Evolutionary conservation across 2,113 vertebrate genomes (phyloP).

Genomic region (Cyrtonyx montezumae): DNA sequence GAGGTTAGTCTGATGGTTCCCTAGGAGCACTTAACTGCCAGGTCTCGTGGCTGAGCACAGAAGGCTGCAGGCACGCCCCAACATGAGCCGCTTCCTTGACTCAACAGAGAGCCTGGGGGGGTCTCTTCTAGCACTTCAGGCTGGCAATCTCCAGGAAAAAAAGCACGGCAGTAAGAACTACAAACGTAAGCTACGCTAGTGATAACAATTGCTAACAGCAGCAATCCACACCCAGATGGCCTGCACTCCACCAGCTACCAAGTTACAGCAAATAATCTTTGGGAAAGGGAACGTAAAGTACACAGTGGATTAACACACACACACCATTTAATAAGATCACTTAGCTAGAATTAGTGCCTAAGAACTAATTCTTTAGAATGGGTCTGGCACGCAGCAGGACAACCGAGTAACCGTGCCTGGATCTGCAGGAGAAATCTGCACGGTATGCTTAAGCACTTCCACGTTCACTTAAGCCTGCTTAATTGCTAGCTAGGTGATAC

Average conservation of each 20-base stretch:
- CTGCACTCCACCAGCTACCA: background rate
- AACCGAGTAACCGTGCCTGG: background rate
- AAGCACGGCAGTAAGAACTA: background rate
- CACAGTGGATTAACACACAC: fast-evolving
- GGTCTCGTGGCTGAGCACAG: no score
- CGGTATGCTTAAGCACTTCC: background rate
- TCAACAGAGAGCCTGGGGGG: no score
- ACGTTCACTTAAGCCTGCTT: background rate
- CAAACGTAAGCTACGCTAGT: background rate
- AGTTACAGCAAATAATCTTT: background rate
- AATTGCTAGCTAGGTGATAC: background rate
- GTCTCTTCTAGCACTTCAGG: no score
- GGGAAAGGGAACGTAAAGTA: background rate
- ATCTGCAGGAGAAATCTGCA: background rate
- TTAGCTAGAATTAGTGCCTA: background rate
- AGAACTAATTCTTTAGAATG: background rate
- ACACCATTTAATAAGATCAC: background rate
- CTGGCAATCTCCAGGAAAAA: background rate
- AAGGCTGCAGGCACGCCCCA: no score
- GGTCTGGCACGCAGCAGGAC: background rate
- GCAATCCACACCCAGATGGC: background rate
- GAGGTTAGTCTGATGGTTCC: no score
- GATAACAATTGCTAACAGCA: background rate
- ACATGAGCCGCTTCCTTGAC: no score
- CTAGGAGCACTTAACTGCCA: no score